These are phyloP conservation scores for Metellina segmentata DNA, from an alignment of 2,888 invertebrate genomes.

Conservation along the genomic window DNA sequence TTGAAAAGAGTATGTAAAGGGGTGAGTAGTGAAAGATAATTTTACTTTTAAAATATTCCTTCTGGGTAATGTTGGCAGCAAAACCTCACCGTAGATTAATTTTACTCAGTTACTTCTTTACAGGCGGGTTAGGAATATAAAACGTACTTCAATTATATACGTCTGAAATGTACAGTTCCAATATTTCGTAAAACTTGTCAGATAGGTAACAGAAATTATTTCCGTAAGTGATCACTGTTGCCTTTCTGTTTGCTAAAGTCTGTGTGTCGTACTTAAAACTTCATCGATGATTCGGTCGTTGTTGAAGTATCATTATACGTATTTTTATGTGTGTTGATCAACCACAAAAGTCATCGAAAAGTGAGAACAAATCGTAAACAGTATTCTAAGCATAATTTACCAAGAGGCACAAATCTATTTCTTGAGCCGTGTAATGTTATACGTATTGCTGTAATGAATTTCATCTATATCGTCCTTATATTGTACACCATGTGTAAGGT, in stretches of 20 bases:
- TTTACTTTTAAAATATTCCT: too few species aligned
- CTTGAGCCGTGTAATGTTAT: slow-evolving; percentile 72
- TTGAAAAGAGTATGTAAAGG: neutral
- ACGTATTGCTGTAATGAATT: slow-evolving; percentile 74
- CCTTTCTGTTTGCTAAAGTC: slow-evolving; percentile 67
- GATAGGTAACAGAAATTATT: neutral
- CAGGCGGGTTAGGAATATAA: neutral
- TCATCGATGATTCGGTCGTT: slow-evolving; percentile 4
- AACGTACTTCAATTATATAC: neutral
- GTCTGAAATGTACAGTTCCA: neutral
- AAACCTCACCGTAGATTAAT: neutral
- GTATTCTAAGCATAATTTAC: slow-evolving; percentile 52
- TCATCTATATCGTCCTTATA: slow-evolving; percentile 70
- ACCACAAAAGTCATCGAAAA: slow-evolving; percentile 54
- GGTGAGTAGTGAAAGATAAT: too few species aligned
- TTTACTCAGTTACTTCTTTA: neutral
- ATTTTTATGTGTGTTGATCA: slow-evolving; percentile 69
- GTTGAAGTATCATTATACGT: slow-evolving; percentile 65
- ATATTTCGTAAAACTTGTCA: neutral
- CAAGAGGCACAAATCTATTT: slow-evolving; percentile 48
- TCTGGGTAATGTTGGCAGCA: too few species aligned
- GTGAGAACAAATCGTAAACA: slow-evolving; percentile 65
- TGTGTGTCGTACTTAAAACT: slow-evolving; percentile 60
- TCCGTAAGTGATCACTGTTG: neutral
- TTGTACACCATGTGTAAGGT: slow-evolving; percentile 71